Conservation (phyloP, 1,140 invertebrate genomes). For the Thereuonema tuberculata region DNA sequence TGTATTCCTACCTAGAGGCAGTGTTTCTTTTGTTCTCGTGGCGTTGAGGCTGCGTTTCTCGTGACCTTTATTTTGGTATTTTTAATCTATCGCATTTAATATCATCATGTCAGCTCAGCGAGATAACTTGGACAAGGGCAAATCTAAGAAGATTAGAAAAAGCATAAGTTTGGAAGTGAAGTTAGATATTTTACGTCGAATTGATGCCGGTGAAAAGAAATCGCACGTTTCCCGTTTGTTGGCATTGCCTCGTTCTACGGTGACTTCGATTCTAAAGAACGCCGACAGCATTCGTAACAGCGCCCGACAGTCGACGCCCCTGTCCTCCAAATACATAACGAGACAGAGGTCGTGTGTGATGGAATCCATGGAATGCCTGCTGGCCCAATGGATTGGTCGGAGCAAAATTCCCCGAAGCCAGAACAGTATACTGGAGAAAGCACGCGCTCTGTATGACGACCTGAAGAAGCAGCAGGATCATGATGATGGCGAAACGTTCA, state of each 20-base stretch:
- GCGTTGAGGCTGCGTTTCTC: no score
- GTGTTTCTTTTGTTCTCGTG: no score
- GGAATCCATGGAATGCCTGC: neutral
- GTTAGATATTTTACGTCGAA: neutral
- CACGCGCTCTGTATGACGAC: neutral
- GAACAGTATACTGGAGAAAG: neutral
- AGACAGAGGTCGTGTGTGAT: neutral
- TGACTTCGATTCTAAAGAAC: neutral
- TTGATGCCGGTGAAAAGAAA: neutral
- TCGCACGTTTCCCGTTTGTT: neutral
- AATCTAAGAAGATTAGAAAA: neutral
- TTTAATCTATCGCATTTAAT: no score
- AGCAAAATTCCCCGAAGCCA: neutral
- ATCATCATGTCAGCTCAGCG: no score
- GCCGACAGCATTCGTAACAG: neutral
- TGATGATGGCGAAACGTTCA: constrained; percentile 13
- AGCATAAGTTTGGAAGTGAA: neutral
- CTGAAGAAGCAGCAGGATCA: neutral
- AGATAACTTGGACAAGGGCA: no score
- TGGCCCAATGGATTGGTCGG: neutral
- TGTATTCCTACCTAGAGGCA: no score
- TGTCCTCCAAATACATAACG: neutral
- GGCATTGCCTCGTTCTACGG: neutral
- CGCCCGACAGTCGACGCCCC: neutral
- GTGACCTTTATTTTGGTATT: no score